Conservation (phyloP, 2,797 vertebrate genomes). For the Poeciliopsis presidionis region DNA sequence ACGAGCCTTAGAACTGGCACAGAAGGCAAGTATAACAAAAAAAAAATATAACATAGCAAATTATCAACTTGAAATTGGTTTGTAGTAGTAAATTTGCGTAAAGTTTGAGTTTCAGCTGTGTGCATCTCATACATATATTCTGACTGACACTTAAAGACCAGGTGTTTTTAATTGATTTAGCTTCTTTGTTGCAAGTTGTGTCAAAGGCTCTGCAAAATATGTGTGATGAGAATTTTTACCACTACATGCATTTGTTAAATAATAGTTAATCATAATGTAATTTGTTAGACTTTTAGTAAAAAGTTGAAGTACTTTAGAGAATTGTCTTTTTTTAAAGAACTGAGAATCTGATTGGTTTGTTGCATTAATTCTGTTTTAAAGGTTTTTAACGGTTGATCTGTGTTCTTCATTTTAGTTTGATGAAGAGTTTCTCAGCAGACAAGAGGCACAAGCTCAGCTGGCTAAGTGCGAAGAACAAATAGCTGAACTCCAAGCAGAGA, state of each 20-base stretch:
- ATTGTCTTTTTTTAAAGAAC: slow-evolving; percentile 23
- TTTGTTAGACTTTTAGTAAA: neutral
- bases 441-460: slow-evolving; percentile 90
- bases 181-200: neutral
- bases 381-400: slow-evolving; percentile 16
- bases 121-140: neutral
- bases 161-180: neutral
- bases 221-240: neutral
- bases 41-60: neutral
- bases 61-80: neutral
- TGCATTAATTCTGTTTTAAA: neutral
- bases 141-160: neutral
- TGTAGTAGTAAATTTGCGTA: neutral
- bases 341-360: slow-evolving; percentile 19
- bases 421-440: slow-evolving; percentile 91
- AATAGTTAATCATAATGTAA: neutral
- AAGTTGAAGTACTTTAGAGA: neutral
- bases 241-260: neutral
- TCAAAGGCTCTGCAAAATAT: neutral
- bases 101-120: neutral
- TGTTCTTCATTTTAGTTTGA: slow-evolving; percentile 84
- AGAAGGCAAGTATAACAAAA: slow-evolving; percentile 84
- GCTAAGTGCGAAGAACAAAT: slow-evolving; percentile 90
- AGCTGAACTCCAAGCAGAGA: slow-evolving; percentile 87
- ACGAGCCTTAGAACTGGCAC: slow-evolving; percentile 85